Conservation (phyloP, 2,888 invertebrate genomes). For the Blastobasis adustella region DNA sequence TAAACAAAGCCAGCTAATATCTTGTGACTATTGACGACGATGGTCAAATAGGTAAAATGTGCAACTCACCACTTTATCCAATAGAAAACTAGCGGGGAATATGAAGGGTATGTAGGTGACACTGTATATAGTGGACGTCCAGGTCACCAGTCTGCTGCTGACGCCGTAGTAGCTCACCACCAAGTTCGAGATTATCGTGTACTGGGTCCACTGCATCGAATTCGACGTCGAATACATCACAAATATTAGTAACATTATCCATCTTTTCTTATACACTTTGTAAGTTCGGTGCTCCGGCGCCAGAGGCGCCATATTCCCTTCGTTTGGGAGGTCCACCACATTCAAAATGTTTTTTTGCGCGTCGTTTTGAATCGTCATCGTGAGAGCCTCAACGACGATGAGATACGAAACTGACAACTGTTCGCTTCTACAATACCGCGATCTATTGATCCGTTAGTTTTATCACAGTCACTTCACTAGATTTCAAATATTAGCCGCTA, state of each 20-base stretch:
- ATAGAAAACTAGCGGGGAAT: conserved; percentile 96
- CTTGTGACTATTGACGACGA: too few species aligned
- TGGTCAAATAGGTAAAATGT: conserved; percentile 4
- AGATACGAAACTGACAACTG: too few species aligned
- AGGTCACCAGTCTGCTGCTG: conserved; percentile 83
- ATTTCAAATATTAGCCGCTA: too few species aligned
- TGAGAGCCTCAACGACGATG: too few species aligned
- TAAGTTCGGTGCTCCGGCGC: conserved; percentile 31
- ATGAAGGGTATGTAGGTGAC: conserved; percentile 96
- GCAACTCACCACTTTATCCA: conserved; percentile 90
- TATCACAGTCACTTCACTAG: too few species aligned
- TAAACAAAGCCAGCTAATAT: too few species aligned
- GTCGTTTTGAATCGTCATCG: not conserved
- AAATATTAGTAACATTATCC: conserved; percentile 88
- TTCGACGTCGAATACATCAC: conserved; percentile 92
- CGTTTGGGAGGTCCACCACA: not conserved
- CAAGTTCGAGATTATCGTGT: conserved; percentile 91
- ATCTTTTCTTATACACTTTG: conserved; percentile 81
- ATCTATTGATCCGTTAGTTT: too few species aligned
- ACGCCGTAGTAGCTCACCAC: conserved; percentile 84
- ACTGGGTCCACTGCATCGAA: conserved; percentile 97
- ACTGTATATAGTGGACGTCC: conserved; percentile 99
- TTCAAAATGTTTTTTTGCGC: not conserved
- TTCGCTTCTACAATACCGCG: too few species aligned
- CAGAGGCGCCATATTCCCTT: not conserved